phyloP scores from a whole-genome alignment of 2,797 vertebrate species.

The Prionace glauca region DNA sequence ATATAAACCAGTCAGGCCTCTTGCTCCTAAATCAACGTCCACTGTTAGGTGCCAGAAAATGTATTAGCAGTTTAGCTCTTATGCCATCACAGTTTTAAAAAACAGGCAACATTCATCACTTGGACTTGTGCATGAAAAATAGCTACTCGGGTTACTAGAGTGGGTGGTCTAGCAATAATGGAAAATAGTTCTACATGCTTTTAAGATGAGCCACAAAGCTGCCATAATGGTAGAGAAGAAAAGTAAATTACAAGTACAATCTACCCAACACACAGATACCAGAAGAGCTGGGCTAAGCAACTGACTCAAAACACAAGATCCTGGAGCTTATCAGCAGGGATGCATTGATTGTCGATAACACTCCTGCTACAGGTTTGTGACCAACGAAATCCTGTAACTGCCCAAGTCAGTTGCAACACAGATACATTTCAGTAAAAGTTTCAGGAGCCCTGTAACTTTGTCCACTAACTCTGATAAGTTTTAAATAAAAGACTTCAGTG shows the following conservation, averaged over 20 bases:
- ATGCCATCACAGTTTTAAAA: not conserved
- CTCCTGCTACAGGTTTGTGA: too few relatives aligned
- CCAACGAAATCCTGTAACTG: too few relatives aligned
- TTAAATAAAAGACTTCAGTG: not conserved
- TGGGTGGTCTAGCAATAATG: not conserved
- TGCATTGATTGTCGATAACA: too few relatives aligned
- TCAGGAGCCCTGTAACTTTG: too few relatives aligned
- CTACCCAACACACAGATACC: not conserved
- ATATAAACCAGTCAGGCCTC: not conserved
- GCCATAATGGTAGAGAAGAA: not conserved
- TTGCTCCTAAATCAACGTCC: not conserved
- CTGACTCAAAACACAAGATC: not conserved
- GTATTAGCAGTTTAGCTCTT: not conserved
- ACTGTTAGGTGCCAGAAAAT: not conserved
- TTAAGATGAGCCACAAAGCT: not conserved
- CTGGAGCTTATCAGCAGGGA: too few relatives aligned
- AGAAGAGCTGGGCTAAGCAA: not conserved
- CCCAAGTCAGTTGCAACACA: too few relatives aligned
- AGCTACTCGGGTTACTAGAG: not conserved
- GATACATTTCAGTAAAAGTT: too few relatives aligned
- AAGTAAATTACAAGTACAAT: not conserved
- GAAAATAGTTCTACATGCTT: not conserved
- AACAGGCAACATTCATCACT: not conserved
- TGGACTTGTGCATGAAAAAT: not conserved
- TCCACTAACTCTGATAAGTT: too few relatives aligned